Base-by-base conservation (phyloP, 2,888 invertebrate genomes). In the Parascotia fuliginaria region DNA sequence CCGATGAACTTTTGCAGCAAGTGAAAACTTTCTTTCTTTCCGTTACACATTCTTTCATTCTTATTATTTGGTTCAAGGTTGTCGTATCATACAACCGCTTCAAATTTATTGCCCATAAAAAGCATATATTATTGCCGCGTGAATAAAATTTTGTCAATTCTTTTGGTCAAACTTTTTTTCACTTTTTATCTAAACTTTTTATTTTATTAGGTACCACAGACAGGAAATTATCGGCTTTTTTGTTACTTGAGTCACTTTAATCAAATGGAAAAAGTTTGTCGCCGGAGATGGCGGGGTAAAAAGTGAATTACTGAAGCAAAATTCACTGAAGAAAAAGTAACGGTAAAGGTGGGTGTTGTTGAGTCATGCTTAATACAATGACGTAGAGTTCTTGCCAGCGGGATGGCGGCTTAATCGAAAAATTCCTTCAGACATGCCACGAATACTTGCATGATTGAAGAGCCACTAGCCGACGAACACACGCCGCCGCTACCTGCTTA, bases 371-470 rank as follows among this genome's bases (percentile, higher is more conserved):
- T 71, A 68, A 68, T 71, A 76, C 64, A 75, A 71, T 66, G 73
- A 65, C 66, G 67, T 58, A 37, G 60, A 61, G 63, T 60, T 60
- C 62, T 61, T 58, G 60, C 52, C 55, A 58, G 57, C 37, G 34
- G 61, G 62, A 48, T 55, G 64, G 64, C 58, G 53, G 74, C 75
- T 80, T 81, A 82, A 81, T 81, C 73, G 77, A 82, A 79, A 81
- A 80, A 83, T 82, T 80, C 81, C 73, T 72, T 49, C 53, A 71
- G 55, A 44, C 69, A 70, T 75, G 64, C 71, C 65, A 46, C 48
- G 61, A 65, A 75, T 77, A 62, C 74, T 77, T 77, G 77, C 76
- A 81, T 79, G 81, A 78, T 78, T 75, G 75, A 72, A 65, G 56
- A 45, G 32, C 27, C 33, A 53, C 50, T 50, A 36, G 13, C 55